Evolutionary conservation across 2,888 invertebrate species (phyloP).

Genomic region (Chaetogeoica ovagalla): DNA sequence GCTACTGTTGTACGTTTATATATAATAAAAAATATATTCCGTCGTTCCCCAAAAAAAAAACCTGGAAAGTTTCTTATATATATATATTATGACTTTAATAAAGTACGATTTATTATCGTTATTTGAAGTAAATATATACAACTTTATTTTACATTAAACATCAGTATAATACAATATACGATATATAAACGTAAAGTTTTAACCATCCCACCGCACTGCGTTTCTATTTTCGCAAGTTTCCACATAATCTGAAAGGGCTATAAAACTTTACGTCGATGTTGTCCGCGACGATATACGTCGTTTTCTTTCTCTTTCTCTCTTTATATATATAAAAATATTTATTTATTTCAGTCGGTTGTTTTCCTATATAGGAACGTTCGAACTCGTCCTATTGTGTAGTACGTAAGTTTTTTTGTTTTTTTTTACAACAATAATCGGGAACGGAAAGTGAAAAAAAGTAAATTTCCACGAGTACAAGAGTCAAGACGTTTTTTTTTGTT

Average conservation of each 20-base stretch:
- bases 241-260: conserved; percentile 46
- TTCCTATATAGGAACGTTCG: neutral
- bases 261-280: conserved; percentile 50
- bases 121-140: conserved; percentile 46
- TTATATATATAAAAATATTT: neutral
- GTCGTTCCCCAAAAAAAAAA: conserved; percentile 29
- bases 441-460: no score
- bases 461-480: no score
- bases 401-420: no score
- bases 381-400: conserved; percentile 21
- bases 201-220: conserved; percentile 21
- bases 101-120: conserved; percentile 44
- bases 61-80: conserved; percentile 46
- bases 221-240: conserved; percentile 50
- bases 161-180: conserved; percentile 10
- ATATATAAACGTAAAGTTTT: conserved; percentile 47
- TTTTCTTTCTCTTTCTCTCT: conserved; percentile 9
- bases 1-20: no score
- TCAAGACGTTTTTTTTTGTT: no score
- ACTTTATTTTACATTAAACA: conserved; percentile 51
- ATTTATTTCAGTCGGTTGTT: no score
- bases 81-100: conserved; percentile 51
- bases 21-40: neutral
- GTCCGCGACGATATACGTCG: neutral
- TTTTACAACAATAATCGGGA: no score